These are phyloP conservation scores for Drosophila ironensis DNA, from an alignment of 1,140 invertebrate genomes.

Conservation along the genomic window DNA sequence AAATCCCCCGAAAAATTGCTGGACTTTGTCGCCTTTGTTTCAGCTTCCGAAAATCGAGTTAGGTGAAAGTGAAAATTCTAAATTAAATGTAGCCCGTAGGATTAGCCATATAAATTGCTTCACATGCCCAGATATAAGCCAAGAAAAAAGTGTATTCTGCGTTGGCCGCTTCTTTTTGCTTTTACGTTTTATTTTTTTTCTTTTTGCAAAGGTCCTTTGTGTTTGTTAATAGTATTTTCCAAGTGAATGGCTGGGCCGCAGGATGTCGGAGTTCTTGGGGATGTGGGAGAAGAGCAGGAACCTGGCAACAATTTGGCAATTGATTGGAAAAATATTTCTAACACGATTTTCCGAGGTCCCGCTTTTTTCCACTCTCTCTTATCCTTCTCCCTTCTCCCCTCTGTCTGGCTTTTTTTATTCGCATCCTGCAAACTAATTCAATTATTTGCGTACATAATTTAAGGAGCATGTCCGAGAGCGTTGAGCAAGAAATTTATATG, in stretches of 20 bases:
- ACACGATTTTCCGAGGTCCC: slow-evolving; percentile 50
- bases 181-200: slow-evolving; percentile 9
- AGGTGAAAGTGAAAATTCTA: slow-evolving; percentile 25
- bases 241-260: slow-evolving; percentile 31
- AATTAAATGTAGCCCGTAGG: slow-evolving; percentile 26
- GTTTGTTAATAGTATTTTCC: slow-evolving; percentile 54
- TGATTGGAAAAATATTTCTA: slow-evolving; percentile 76
- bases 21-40: slow-evolving; percentile 7
- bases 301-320: slow-evolving; percentile 58
- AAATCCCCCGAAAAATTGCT: slow-evolving; percentile 26
- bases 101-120: slow-evolving; percentile 24
- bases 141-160: slow-evolving; percentile 10
- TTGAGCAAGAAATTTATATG: slow-evolving; percentile 76
- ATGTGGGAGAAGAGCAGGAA: neutral
- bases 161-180: neutral
- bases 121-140: slow-evolving; percentile 23
- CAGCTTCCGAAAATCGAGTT: slow-evolving; percentile 39
- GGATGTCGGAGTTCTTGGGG: slow-evolving; percentile 1
- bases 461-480: slow-evolving; percentile 29
- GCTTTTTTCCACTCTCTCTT: too few species aligned
- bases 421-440: slow-evolving; percentile 64
- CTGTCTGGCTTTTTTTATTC: neutral
- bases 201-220: slow-evolving; percentile 23
- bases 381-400: neutral
- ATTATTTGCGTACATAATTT: slow-evolving; percentile 78